phyloP scores from a whole-genome alignment of 2,797 vertebrate genomes.

The Myripristis jacobus region DNA sequence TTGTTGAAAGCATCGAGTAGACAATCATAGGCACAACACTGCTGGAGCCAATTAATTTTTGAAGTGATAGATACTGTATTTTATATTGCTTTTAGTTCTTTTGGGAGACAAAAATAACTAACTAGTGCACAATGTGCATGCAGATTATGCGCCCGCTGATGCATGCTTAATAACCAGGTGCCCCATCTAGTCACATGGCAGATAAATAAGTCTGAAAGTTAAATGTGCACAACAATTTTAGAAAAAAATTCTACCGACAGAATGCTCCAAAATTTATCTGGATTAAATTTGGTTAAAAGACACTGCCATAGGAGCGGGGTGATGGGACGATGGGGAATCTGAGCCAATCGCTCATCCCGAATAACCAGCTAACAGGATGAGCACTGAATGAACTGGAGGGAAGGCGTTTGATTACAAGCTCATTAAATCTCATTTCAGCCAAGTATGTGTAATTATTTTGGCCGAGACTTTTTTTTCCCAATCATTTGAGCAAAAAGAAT shows the following conservation, averaged over 20 bases:
- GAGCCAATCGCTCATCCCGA: constrained; percentile 19
- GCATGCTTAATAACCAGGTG: constrained; percentile 32
- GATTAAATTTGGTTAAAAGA: not conserved
- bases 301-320: not conserved
- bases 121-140: not conserved
- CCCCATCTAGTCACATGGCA: constrained; percentile 26
- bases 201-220: not conserved
- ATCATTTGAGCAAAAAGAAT: not conserved
- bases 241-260: constrained; percentile 13
- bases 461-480: constrained; percentile 24
- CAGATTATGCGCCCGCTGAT: constrained; percentile 50
- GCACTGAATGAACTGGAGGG: constrained; percentile 36
- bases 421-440: constrained; percentile 34
- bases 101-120: too few species aligned
- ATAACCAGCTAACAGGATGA: constrained; percentile 41
- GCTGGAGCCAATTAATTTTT: too few species aligned
- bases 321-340: not conserved
- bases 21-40: too few species aligned
- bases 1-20: too few species aligned
- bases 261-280: not conserved
- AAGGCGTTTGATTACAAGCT: constrained; percentile 52
- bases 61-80: too few species aligned
- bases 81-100: too few species aligned
- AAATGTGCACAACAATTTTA: not conserved
- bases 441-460: constrained; percentile 32